Percentiles rank a stretch among this genome's conserved stretches.
These are phyloP conservation scores for Aphidius colemani DNA, from an alignment of 2,888 invertebrate genomes.

Conservation along the genomic window DNA sequence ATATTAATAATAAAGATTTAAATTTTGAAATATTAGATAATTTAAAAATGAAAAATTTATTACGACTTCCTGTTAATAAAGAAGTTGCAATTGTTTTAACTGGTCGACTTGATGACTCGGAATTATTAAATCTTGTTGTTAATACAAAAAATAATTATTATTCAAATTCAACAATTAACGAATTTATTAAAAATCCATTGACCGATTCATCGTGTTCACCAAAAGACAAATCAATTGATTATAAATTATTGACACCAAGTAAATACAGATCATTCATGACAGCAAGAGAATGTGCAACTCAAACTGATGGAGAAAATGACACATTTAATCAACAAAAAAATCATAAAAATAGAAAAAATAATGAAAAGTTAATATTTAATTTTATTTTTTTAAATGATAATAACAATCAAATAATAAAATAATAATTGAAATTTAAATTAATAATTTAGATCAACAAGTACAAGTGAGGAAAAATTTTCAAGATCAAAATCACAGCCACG, in stretches of 20 bases:
- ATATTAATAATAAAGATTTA: neutral
- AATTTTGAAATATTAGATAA: slow-evolving; percentile 1
- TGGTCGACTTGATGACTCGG: slow-evolving; percentile 51
- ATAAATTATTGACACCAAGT: slow-evolving; percentile 66
- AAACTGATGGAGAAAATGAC: slow-evolving; percentile 70
- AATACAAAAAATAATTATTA: slow-evolving; percentile 37
- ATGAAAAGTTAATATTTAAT: slow-evolving; percentile 48
- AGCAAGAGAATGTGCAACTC: slow-evolving; percentile 71
- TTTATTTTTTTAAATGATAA: slow-evolving; percentile 2
- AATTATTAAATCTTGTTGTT: slow-evolving; percentile 50
- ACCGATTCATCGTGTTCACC: slow-evolving; percentile 35
- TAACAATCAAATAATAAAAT: neutral
- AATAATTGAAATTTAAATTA: neutral
- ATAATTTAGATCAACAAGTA: slow-evolving; percentile 42
- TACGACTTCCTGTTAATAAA: slow-evolving; percentile 51
- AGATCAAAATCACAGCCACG: slow-evolving; percentile 49
- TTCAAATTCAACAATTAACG: slow-evolving; percentile 35
- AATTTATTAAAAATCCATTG: slow-evolving; percentile 35
- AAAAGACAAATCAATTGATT: slow-evolving; percentile 53
- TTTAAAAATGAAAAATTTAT: slow-evolving; percentile 20
- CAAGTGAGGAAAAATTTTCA: slow-evolving; percentile 39
- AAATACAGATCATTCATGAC: slow-evolving; percentile 61
- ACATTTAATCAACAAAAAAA: slow-evolving; percentile 26
- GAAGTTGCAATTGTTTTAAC: slow-evolving; percentile 54
- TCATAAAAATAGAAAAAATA: slow-evolving; percentile 64